phyloP scores from a whole-genome alignment of 2,797 vertebrate species.

The Glyptemys insculpta region DNA sequence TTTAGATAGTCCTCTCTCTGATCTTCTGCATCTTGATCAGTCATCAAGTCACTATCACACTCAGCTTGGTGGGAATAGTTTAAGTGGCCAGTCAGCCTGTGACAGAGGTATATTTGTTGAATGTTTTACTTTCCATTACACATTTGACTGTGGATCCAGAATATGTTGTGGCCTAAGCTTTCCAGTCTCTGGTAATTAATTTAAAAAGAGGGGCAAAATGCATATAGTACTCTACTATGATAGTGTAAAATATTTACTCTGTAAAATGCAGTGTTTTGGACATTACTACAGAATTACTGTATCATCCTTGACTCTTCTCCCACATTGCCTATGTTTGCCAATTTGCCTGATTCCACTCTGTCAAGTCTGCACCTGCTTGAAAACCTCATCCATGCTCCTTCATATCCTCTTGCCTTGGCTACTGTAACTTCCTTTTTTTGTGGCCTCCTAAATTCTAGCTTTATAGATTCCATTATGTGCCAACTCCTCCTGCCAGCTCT shows the following conservation, averaged over 20 bases:
- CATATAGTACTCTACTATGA: not conserved
- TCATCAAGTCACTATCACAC: not conserved
- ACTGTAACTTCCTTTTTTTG: not conserved
- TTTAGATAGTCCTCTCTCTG: not conserved
- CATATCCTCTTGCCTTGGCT: too few species aligned
- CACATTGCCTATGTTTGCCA: not conserved
- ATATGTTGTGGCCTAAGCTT: not conserved
- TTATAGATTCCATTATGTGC: not conserved
- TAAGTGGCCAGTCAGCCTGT: not conserved
- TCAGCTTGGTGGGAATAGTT: not conserved
- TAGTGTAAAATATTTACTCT: not conserved
- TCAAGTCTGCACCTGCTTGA: not conserved
- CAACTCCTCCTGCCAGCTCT: not conserved
- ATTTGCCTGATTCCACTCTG: not conserved
- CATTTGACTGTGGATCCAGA: not conserved
- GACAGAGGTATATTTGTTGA: not conserved
- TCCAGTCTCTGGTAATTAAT: not conserved
- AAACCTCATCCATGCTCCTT: not conserved
- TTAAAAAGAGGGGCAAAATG: not conserved
- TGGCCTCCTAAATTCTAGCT: not conserved
- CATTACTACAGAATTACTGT: not conserved
- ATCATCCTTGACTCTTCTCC: not conserved
- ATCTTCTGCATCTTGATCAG: not conserved
- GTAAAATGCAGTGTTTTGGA: not conserved
- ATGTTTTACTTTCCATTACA: not conserved